Percentiles rank a stretch among this genome's conserved stretches.
These are phyloP conservation scores for Hylaeus volcanicus DNA, from an alignment of 1,140 invertebrate genomes.

Conservation along the genomic window DNA sequence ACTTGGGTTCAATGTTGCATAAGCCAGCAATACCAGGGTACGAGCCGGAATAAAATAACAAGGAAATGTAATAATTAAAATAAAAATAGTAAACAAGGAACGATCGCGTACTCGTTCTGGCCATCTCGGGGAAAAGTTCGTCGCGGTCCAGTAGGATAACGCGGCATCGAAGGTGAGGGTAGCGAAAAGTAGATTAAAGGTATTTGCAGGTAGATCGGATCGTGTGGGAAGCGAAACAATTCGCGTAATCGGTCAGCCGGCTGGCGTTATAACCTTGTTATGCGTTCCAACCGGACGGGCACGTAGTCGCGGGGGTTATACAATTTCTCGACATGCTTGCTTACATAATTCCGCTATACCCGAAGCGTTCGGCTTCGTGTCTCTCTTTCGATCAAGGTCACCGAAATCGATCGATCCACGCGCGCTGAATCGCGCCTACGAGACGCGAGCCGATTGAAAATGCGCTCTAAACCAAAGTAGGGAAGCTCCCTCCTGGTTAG, in stretches of 20 bases:
- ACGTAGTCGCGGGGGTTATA: constrained; percentile 45
- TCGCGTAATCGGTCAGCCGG: constrained; percentile 38
- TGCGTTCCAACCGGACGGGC: constrained; percentile 34
- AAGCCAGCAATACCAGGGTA: too few relatives aligned
- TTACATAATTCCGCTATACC: constrained; percentile 51
- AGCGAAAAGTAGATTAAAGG: neutral
- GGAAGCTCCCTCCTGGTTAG: too few relatives aligned
- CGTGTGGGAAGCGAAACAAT: constrained; percentile 11
- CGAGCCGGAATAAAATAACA: too few relatives aligned
- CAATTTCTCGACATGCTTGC: constrained; percentile 26
- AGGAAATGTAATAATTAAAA: too few relatives aligned
- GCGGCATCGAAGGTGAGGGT: neutral
- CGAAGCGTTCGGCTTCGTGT: constrained; percentile 3
- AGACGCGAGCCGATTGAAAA: constrained; percentile 17
- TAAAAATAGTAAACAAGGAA: too few relatives aligned
- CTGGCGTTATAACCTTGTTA: constrained; percentile 54
- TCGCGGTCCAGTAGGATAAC: too few relatives aligned
- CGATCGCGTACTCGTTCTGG: too few relatives aligned
- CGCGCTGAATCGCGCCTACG: too few relatives aligned
- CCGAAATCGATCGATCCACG: constrained; percentile 31
- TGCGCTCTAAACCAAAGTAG: neutral
- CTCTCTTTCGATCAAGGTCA: constrained; percentile 39
- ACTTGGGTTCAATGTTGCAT: too few relatives aligned
- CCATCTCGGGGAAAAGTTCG: too few relatives aligned
- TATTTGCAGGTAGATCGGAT: constrained; percentile 8